These are phyloP conservation scores for Bursaphelenchus okinawaensis DNA, from an alignment of 2,888 invertebrate species.

Conservation along the genomic window DNA sequence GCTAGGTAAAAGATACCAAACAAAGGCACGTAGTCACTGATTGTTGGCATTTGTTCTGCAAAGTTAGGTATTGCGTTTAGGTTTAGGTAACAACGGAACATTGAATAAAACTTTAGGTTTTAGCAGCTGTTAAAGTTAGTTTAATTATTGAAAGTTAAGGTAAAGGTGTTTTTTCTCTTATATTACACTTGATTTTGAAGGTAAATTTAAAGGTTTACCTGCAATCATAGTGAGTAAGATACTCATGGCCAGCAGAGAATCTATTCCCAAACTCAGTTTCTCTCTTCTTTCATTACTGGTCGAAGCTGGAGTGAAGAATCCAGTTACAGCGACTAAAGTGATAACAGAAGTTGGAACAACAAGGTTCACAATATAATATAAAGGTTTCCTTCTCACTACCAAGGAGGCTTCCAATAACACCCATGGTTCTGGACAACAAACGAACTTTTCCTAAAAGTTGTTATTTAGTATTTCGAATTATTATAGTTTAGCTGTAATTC, in stretches of 20 bases:
- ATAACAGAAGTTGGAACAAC: slow-evolving; percentile 59
- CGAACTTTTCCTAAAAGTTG: slow-evolving; percentile 45
- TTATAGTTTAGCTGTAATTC: too few species aligned
- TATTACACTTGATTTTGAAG: too few species aligned
- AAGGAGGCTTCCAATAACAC: slow-evolving; percentile 50
- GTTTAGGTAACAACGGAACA: too few species aligned
- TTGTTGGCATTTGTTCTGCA: slow-evolving; percentile 61
- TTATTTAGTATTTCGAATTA: too few species aligned
- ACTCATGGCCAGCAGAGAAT: slow-evolving; percentile 60
- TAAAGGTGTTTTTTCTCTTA: neutral
- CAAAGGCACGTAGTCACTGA: slow-evolving; percentile 54
- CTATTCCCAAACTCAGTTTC: slow-evolving; percentile 54
- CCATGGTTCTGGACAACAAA: slow-evolving; percentile 56
- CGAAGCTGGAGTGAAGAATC: slow-evolving; percentile 61
- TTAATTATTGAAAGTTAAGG: slow-evolving; percentile 36
- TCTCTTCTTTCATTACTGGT: slow-evolving; percentile 58
- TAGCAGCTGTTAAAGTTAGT: slow-evolving; percentile 59
- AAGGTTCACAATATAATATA: slow-evolving; percentile 40
- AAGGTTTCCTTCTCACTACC: slow-evolving; percentile 50
- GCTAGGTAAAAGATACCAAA: slow-evolving; percentile 52
- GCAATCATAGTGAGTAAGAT: slow-evolving; percentile 62
- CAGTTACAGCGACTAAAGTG: slow-evolving; percentile 59
- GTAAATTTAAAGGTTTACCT: neutral
- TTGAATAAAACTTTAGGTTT: too few species aligned
- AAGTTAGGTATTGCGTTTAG: neutral